phyloP scores from a whole-genome alignment of 1,140 invertebrate genomes.

The Choristoneura fumiferana region DNA sequence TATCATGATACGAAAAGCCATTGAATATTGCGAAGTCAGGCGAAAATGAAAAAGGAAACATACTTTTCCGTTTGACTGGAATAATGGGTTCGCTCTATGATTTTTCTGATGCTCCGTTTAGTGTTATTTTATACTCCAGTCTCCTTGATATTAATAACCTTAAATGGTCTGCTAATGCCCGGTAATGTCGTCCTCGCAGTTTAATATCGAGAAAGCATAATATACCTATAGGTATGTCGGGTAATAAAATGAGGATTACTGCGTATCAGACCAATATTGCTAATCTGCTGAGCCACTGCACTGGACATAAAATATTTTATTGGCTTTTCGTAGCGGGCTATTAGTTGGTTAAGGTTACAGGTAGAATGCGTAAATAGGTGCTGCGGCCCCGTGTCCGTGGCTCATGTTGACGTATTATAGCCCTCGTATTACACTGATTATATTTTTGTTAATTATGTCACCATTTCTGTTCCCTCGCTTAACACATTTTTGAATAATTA shows the following conservation, averaged over 20 bases:
- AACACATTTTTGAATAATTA: no score
- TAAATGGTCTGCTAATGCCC: conserved; percentile 18
- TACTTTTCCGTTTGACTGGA: conserved; percentile 29
- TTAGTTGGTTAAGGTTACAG: conserved; percentile 27
- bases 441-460: conserved; percentile 1
- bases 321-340: conserved; percentile 42
- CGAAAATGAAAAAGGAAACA: conserved; percentile 32
- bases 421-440: conserved; percentile 1
- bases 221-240: conserved; percentile 7
- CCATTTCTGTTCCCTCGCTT: neutral
- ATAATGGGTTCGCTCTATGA: conserved; percentile 21
- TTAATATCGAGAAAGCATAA: conserved; percentile 14
- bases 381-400: neutral
- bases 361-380: conserved; percentile 6
- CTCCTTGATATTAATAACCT: conserved; percentile 28
- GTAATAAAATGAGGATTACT: conserved; percentile 21
- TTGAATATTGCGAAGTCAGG: conserved; percentile 18
- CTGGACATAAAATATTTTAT: conserved; percentile 47
- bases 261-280: conserved; percentile 28
- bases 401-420: neutral
- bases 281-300: conserved; percentile 36
- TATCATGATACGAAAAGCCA: neutral
- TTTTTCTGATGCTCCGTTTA: conserved; percentile 24
- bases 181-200: neutral
- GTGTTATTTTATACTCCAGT: conserved; percentile 27